A percentile compares a stretch with the other conserved stretches of the same genome.
These are phyloP conservation scores for Flabesymbios commensalis DNA, from an alignment of 2,888 invertebrate species.

Conservation along the genomic window DNA sequence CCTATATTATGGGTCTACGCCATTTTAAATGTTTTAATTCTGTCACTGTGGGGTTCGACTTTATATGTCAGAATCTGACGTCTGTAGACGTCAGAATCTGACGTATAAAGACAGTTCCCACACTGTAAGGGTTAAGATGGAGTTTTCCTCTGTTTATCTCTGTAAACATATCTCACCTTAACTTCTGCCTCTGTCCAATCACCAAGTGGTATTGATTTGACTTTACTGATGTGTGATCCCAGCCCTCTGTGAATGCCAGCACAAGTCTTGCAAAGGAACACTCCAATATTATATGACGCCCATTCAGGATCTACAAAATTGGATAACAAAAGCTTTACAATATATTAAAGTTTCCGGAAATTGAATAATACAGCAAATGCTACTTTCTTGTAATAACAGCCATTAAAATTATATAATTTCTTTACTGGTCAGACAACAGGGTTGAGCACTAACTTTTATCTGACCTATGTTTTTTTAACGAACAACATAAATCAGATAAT, in stretches of 20 bases:
- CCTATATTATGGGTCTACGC: too few relatives aligned
- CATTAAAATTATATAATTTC: too few relatives aligned
- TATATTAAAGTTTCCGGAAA: neutral
- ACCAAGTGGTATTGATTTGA: slow-evolving; percentile 97
- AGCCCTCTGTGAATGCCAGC: slow-evolving; percentile 98
- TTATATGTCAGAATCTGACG: neutral
- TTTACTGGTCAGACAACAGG: too few relatives aligned
- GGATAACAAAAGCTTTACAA: neutral
- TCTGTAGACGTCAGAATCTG: neutral
- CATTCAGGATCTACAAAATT: slow-evolving; percentile 64
- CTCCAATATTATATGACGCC: slow-evolving; percentile 99
- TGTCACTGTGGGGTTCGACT: too few relatives aligned
- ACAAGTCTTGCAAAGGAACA: slow-evolving; percentile 97
- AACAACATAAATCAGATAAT: too few relatives aligned
- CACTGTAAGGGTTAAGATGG: neutral
- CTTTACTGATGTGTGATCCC: slow-evolving; percentile 97
- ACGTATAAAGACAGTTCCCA: neutral
- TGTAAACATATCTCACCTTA: slow-evolving; percentile 14
- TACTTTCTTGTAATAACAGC: too few relatives aligned
- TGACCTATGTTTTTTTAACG: too few relatives aligned
- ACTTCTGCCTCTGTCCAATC: slow-evolving; percentile 98
- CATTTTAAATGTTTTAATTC: too few relatives aligned
- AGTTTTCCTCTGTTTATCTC: too few relatives aligned
- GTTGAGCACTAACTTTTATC: too few relatives aligned
- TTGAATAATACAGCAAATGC: too few relatives aligned